These are phyloP conservation scores for Bubalus kerabau DNA, from an alignment of 2,113 vertebrate species.

Conservation along the genomic window DNA sequence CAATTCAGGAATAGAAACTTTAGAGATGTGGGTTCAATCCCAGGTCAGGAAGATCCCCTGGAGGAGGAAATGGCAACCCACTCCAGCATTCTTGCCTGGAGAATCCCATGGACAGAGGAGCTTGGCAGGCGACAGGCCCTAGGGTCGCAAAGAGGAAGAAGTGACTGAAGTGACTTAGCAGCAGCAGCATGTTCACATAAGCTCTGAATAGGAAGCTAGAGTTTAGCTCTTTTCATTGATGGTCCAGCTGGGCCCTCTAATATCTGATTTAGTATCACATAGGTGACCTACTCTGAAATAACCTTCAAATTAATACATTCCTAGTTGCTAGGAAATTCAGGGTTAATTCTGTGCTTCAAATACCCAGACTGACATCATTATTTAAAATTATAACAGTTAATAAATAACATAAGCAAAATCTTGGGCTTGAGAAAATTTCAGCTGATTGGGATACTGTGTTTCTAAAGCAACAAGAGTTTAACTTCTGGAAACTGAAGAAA, in stretches of 20 bases:
- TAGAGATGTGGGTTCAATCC: background rate
- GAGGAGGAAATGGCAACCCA: background rate
- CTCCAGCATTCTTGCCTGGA: background rate
- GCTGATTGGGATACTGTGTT: background rate
- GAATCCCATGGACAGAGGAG: background rate
- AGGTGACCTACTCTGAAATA: conserved; percentile 21
- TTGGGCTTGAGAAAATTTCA: background rate
- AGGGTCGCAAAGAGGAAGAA: background rate
- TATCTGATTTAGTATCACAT: background rate
- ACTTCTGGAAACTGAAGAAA: background rate
- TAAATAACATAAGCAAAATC: background rate
- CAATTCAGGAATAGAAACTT: background rate
- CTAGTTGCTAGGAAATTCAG: conserved; percentile 46
- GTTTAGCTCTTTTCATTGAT: background rate
- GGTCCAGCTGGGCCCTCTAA: background rate
- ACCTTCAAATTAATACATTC: conserved; percentile 68
- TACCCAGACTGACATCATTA: background rate
- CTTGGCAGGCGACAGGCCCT: background rate
- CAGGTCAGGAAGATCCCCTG: background rate
- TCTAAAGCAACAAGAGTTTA: background rate
- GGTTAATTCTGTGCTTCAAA: conserved; percentile 61
- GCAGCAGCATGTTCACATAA: background rate
- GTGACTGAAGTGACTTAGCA: background rate
- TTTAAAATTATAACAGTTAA: conserved; percentile 39
- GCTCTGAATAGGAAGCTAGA: background rate